phyloP scores from a whole-genome alignment of 2,888 invertebrate genomes.

The Cryptus armator region DNA sequence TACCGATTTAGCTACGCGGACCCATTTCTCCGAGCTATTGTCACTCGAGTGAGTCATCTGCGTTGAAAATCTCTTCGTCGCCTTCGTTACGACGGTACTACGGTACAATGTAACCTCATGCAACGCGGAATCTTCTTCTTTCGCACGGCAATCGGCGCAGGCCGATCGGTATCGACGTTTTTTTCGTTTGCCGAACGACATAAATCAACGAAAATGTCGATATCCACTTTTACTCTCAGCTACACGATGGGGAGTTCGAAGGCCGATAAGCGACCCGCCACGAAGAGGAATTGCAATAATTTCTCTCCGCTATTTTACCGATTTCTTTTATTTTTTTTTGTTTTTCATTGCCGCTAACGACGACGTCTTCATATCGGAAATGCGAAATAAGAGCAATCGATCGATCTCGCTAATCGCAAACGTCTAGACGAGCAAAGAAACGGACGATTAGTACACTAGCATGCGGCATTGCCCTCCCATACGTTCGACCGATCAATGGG shows the following conservation, averaged over 20 bases:
- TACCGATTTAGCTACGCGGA: constrained; percentile 38
- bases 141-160: constrained; percentile 28
- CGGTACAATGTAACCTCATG: too few relatives aligned
- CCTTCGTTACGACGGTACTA: too few relatives aligned
- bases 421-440: constrained; percentile 78
- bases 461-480: constrained; percentile 60
- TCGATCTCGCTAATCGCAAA: constrained; percentile 67
- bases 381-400: constrained; percentile 53
- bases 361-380: constrained; percentile 39
- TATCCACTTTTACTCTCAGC: constrained; percentile 6
- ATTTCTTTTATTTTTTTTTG: constrained; percentile 27
- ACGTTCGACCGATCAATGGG: constrained; percentile 76
- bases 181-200: constrained; percentile 46
- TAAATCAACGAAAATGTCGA: constrained; percentile 40
- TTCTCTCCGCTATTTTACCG: constrained; percentile 21
- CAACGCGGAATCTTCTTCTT: constrained; percentile 11
- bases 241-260: background rate
- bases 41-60: constrained; percentile 44
- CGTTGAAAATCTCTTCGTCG: constrained; percentile 52
- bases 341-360: constrained; percentile 14
- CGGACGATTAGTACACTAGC: constrained; percentile 76
- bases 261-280: constrained; percentile 41
- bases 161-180: constrained; percentile 58
- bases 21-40: constrained; percentile 57
- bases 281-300: constrained; percentile 32